Conservation (phyloP, 2,888 invertebrate genomes). For the Chromoteleia sp. region DNA sequence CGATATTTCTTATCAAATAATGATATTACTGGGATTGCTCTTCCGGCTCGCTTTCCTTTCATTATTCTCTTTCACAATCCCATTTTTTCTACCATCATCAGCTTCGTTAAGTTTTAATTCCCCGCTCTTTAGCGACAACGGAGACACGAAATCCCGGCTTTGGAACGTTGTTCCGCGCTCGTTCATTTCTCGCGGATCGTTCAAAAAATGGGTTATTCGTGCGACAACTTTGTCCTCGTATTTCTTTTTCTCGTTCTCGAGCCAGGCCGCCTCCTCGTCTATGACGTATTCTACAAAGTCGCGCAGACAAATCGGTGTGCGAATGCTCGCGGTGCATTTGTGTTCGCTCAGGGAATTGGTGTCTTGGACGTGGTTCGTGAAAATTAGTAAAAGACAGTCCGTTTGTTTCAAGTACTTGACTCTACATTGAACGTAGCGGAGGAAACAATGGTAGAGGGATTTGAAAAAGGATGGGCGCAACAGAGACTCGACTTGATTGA, state of each 20-base stretch:
- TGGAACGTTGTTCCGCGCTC: conserved; percentile 36
- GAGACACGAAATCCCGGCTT: conserved; percentile 76
- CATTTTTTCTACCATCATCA: conserved; percentile 16
- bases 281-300: conserved; percentile 86
- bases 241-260: conserved; percentile 83
- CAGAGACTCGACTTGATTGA: conserved; percentile 73
- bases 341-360: conserved; percentile 29
- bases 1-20: neutral
- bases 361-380: conserved; percentile 67
- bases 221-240: conserved; percentile 40
- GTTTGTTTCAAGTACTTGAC: conserved; percentile 76
- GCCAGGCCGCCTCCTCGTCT: conserved; percentile 86
- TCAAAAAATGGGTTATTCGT: conserved; percentile 40
- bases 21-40: neutral
- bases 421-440: conserved; percentile 71
- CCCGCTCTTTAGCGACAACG: conserved; percentile 77
- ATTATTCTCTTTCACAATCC: conserved; percentile 37
- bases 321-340: conserved; percentile 75
- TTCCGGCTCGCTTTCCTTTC: conserved; percentile 33
- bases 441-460: conserved; percentile 71
- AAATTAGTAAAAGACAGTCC: conserved; percentile 77
- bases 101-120: conserved; percentile 22
- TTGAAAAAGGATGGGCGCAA: conserved; percentile 72
- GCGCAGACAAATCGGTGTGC: conserved; percentile 86
- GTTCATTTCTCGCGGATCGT: neutral